Base-by-base conservation (phyloP, 2,113 vertebrate genomes). In the Lasiurus borealis region DNA sequence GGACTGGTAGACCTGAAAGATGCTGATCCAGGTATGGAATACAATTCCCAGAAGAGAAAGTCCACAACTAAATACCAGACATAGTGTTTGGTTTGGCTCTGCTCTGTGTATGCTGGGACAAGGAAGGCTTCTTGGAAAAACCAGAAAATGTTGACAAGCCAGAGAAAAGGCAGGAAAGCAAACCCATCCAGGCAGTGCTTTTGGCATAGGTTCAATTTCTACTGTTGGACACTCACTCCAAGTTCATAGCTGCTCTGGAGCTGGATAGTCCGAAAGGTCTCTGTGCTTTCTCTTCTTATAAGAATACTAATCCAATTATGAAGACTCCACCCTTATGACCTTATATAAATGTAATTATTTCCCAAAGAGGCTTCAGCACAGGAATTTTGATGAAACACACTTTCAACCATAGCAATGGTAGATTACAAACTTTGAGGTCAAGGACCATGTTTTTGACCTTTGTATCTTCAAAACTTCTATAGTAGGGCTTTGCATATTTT, bases 141-240 rank as follows among this genome's bases (percentile, higher is more conserved):
- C 99, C 99, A 99, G 86, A 99, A 98, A 16, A 99, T 98, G 31
- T 99, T 99, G 21, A 99, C 99, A 86, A 99, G 97, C 99, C 99
- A 99, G 29, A 99, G 98, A 97, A 99, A 99, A 16, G 99, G 99
- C 18, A 99, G 98, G 88, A 99, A 98, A 0, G 99, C 99, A 97
- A 99, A 99, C 4, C 99, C 99, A 95, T 98, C 99, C 46, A 50
- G 15, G 46, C 18, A 50, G 46, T 76, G 31, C 16, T 48, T 76
- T 5, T 23, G 29, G 8, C 73, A 48, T 27, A 19, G 46, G 73
- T 50, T 50, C 27, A 50, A 31, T 15, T 76, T 50, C 44, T 48
- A 11, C 14, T 76, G 15, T 76, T 50, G 25, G 29, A 50, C 15
- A 76, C 27, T 46, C 8, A 50, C 3, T 76, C 27, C 73, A 50